phyloP scores from a whole-genome alignment of 2,888 invertebrate genomes.

The Bibio marci region DNA sequence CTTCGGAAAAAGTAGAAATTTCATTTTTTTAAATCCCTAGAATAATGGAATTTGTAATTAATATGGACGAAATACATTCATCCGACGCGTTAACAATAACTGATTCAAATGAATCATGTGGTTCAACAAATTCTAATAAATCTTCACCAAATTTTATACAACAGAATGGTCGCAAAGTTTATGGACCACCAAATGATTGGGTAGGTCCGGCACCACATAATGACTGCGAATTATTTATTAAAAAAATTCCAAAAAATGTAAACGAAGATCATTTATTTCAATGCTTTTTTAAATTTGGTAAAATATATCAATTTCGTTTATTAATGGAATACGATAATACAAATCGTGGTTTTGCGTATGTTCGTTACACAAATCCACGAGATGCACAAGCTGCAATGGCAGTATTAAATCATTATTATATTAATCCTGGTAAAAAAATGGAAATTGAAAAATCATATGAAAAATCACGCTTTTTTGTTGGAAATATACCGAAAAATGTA shows the following conservation, averaged over 20 bases:
- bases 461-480: conserved; percentile 18
- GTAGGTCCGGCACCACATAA: conserved; percentile 16
- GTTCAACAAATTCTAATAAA: too few relatives aligned
- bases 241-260: conserved; percentile 15
- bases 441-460: conserved; percentile 18
- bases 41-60: too few relatives aligned
- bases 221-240: conserved; percentile 18
- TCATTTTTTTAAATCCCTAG: too few relatives aligned
- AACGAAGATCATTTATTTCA: conserved; percentile 14
- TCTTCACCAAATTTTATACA: conserved; percentile 12
- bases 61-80: too few relatives aligned
- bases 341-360: conserved; percentile 19
- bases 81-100: too few relatives aligned
- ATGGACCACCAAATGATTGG: conserved; percentile 18
- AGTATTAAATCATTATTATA: conserved; percentile 16
- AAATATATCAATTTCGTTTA: conserved; percentile 19
- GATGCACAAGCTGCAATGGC: conserved; percentile 18
- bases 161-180: conserved; percentile 17
- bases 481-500: conserved; percentile 18
- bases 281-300: conserved; percentile 17
- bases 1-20: too few relatives aligned
- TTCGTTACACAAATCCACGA: conserved; percentile 17
- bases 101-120: too few relatives aligned
- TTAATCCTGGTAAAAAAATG: conserved; percentile 13
- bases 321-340: conserved; percentile 18